phyloP scores from a whole-genome alignment of 1,140 invertebrate genomes.

The Caenorhabditis elegans region DNA sequence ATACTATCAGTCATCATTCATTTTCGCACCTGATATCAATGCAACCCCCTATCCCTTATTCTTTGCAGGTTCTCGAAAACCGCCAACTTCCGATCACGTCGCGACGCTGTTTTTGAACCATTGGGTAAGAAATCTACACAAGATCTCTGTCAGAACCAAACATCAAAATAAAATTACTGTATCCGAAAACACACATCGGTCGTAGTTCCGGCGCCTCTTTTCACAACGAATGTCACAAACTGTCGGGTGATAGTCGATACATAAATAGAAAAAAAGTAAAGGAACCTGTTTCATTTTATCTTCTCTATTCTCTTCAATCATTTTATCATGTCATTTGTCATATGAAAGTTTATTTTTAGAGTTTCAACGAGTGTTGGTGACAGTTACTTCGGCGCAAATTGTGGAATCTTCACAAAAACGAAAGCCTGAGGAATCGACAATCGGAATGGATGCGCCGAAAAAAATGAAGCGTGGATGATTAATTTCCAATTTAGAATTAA shows the following conservation, averaged over 20 bases:
- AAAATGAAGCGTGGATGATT: not conserved
- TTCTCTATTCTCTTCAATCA: not conserved
- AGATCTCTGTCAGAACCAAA: not conserved
- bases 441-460: not conserved
- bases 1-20: not conserved
- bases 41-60: not conserved
- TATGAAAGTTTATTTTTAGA: constrained; percentile 12
- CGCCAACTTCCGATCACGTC: not conserved
- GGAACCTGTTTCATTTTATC: not conserved
- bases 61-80: constrained; percentile 20
- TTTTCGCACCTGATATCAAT: not conserved
- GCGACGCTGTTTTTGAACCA: constrained; percentile 10
- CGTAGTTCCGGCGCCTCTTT: constrained; percentile 22
- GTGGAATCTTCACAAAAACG: not conserved
- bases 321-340: not conserved
- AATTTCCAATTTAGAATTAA: no score
- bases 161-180: constrained; percentile 20
- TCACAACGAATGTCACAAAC: not conserved
- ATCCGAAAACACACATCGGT: not conserved
- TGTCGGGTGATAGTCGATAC: constrained; percentile 7
- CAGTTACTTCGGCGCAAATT: not conserved
- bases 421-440: not conserved
- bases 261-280: not conserved
- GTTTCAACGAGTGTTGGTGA: not conserved
- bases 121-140: not conserved